phyloP scores from a whole-genome alignment of 2,888 invertebrate species.

The Gortyna flavago region DNA sequence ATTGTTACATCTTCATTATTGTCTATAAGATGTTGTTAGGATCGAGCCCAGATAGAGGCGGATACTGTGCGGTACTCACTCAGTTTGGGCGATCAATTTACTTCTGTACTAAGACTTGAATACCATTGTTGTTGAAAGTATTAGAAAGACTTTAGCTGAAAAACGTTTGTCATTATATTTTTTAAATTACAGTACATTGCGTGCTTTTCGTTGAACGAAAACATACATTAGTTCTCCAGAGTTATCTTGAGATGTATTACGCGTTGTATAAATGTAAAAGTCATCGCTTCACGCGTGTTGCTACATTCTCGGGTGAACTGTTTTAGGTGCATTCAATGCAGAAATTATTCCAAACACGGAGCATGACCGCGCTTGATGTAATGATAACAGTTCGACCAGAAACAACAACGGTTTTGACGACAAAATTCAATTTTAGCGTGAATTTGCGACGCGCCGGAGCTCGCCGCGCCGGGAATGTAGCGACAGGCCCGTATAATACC shows the following conservation, averaged over 20 bases:
- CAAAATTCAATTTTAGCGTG: constrained; percentile 46
- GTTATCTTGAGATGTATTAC: constrained; percentile 42
- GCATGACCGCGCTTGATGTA: constrained; percentile 39
- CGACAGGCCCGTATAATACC: constrained; percentile 39
- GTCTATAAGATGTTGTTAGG: constrained; percentile 81
- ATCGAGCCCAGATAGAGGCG: constrained; percentile 61
- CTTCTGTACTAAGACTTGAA: constrained; percentile 81
- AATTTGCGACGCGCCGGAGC: background rate
- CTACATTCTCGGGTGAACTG: constrained; percentile 41
- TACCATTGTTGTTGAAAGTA: constrained; percentile 85
- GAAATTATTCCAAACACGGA: constrained; percentile 16
- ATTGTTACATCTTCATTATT: constrained; percentile 81
- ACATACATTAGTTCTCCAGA: constrained; percentile 47
- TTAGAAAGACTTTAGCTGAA: constrained; percentile 78
- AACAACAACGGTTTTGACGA: constrained; percentile 33
- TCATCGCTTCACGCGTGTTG: constrained; percentile 52
- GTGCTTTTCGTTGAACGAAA: constrained; percentile 55
- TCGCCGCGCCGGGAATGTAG: constrained; percentile 32
- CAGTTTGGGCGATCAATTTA: constrained; percentile 71
- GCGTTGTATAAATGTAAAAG: constrained; percentile 57
- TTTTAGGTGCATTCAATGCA: constrained; percentile 32
- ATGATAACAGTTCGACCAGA: constrained; percentile 46
- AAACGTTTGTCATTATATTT: constrained; percentile 70
- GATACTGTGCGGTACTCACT: constrained; percentile 56
- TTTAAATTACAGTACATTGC: constrained; percentile 62